Evolutionary conservation across 1,140 invertebrate genomes (phyloP), one percentile per base, ranked within the genome.

Genomic region (Planococcus citri): DNA sequence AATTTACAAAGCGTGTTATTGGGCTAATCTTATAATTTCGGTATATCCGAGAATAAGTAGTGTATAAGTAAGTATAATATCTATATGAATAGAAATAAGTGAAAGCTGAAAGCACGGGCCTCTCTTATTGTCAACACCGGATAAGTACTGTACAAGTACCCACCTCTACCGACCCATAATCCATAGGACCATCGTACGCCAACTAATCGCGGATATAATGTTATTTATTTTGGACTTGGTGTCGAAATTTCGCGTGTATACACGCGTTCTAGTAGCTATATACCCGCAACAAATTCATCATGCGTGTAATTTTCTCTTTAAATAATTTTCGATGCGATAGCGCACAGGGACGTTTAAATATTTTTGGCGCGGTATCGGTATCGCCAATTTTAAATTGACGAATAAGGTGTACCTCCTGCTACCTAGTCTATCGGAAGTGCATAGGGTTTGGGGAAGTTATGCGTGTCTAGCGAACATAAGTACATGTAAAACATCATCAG

Each of bases 101-200:
- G 24, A 64, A 64, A 64, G 60, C n/a, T 25, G 25, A 64, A 64
- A 64, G 60, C 60, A 64, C 60, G 60, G 60, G 60, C 60, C 60
- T 64, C 17, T 64, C 14, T 4, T 25, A 25, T 25, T 25, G 60
- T 64, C 60, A 25, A 64, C 60, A 27, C 21, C n/a, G 57, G 17
- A 60, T 64, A 25, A 64, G 12, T 64, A 64, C 60, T n/a, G n/a
- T n/a, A n/a, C n/a, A n/a, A n/a, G n/a, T n/a, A n/a, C n/a, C n/a
- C n/a, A n/a, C n/a, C n/a, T n/a, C n/a, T n/a, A n/a, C n/a, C n/a
- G n/a, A n/a, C n/a, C n/a, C n/a, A n/a, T n/a, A n/a, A n/a, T n/a
- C n/a, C n/a, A n/a, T n/a, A n/a, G n/a, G n/a, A n/a, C 10, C 6
- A 64, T 64, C 1, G 60, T 21, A 64, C 25, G 60, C 25, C 60